A percentile compares a stretch with the other conserved stretches of the same genome.
These are phyloP conservation scores for Brachionus manjavacas DNA, from an alignment of 1,140 invertebrate genomes.

Conservation along the genomic window DNA sequence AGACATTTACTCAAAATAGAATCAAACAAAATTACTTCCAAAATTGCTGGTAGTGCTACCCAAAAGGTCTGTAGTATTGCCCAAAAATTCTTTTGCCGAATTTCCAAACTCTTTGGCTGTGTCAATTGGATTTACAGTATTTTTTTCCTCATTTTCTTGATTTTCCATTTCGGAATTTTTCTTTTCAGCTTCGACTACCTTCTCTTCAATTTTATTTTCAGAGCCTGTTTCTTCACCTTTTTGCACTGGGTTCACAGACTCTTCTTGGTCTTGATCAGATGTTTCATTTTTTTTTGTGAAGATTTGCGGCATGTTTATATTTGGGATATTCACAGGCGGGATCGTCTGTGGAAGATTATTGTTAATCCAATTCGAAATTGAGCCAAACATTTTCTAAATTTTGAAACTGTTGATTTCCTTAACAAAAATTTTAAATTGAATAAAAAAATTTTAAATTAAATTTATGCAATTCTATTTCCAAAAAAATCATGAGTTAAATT, in stretches of 20 bases:
- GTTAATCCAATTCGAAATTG: conserved; percentile 32
- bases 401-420: background rate
- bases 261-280: conserved; percentile 59
- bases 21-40: background rate
- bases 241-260: conserved; percentile 61
- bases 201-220: conserved; percentile 45
- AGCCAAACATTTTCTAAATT: conserved; percentile 25
- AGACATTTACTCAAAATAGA: background rate
- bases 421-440: background rate
- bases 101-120: conserved; percentile 11
- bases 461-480: background rate
- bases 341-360: conserved; percentile 9
- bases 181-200: background rate
- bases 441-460: background rate
- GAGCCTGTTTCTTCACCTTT: conserved; percentile 64
- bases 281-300: conserved; percentile 59
- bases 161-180: background rate
- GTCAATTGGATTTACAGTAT: background rate
- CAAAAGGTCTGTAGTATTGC: conserved; percentile 14
- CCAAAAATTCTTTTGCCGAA: conserved; percentile 16
- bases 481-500: background rate
- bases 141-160: background rate
- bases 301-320: conserved; percentile 51
- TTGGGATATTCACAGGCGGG: background rate
- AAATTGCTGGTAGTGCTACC: conserved; percentile 22